These are phyloP conservation scores for Scaptodrosophila lebanonensis DNA, from an alignment of 1,140 invertebrate genomes.

Conservation along the genomic window DNA sequence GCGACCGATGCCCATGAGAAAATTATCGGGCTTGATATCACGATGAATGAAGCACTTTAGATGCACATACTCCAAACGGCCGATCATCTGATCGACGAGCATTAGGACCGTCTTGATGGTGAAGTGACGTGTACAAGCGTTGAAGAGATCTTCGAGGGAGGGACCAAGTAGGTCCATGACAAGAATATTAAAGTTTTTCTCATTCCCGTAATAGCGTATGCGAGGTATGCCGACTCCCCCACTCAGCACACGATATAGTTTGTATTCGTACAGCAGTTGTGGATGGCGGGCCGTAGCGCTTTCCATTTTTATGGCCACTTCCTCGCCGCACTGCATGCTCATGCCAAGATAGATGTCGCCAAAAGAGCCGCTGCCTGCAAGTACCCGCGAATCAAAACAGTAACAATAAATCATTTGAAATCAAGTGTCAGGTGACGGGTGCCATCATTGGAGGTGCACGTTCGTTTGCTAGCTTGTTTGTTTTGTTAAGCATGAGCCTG, in stretches of 20 bases:
- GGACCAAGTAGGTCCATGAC: constrained; percentile 98
- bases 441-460: too few relatives aligned
- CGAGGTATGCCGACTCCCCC: constrained; percentile 97
- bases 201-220: constrained; percentile 94
- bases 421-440: too few relatives aligned
- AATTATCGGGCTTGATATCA: constrained; percentile 98
- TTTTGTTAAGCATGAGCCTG: constrained; percentile 80
- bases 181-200: constrained; percentile 95
- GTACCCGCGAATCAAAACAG: too few relatives aligned
- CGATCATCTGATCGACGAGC: constrained; percentile 96
- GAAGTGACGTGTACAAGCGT: constrained; percentile 96
- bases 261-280: constrained; percentile 96
- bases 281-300: constrained; percentile 94
- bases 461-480: too few relatives aligned
- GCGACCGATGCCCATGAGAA: constrained; percentile 97
- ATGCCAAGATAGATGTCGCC: constrained; percentile 99
- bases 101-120: constrained; percentile 98
- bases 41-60: constrained; percentile 98
- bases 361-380: constrained; percentile 91
- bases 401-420: too few relatives aligned
- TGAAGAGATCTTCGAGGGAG: constrained; percentile 97
- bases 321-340: constrained; percentile 97
- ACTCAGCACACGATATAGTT: constrained; percentile 94
- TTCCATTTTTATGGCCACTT: constrained; percentile 98
- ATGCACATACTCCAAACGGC: constrained; percentile 95